Conservation (phyloP, 2,888 invertebrate genomes). For the Gnatocerus cornutus region DNA sequence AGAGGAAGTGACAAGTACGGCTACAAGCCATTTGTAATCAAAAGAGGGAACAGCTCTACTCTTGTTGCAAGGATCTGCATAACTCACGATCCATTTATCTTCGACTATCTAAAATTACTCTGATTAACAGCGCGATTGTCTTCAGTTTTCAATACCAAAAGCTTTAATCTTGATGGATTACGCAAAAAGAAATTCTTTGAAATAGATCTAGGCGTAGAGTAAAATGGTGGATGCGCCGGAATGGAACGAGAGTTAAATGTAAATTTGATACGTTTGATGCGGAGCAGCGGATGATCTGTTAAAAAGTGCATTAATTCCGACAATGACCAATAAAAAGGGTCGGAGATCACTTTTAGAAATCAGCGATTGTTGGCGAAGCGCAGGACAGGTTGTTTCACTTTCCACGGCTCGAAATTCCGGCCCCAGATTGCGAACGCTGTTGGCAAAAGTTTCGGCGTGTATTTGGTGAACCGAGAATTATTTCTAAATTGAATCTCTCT, state of each 20-base stretch:
- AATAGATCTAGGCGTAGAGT: too few relatives aligned
- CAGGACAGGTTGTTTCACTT: constrained; percentile 45
- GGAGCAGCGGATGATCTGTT: too few relatives aligned
- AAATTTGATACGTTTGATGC: too few relatives aligned
- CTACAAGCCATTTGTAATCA: constrained; percentile 43
- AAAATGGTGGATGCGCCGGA: too few relatives aligned
- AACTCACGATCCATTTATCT: constrained; percentile 26
- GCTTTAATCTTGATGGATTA: constrained; percentile 12
- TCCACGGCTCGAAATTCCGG: constrained; percentile 43
- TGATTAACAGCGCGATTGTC: constrained; percentile 14
- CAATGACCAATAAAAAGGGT: too few relatives aligned
- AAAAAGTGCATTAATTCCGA: too few relatives aligned
- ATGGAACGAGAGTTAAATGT: too few relatives aligned
- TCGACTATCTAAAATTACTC: constrained; percentile 5
- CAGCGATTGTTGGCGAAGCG: too few relatives aligned
- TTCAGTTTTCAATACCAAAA: constrained; percentile 20
- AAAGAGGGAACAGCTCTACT: constrained; percentile 14
- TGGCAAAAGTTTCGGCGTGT: constrained; percentile 38
- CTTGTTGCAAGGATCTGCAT: constrained; percentile 24
- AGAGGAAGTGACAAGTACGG: constrained; percentile 37
- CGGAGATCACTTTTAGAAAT: too few relatives aligned
- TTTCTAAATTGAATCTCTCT: constrained; percentile 56
- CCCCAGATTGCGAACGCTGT: constrained; percentile 39
- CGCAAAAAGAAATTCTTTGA: too few relatives aligned
- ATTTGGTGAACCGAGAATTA: constrained; percentile 52